Evolutionary conservation across 2,113 vertebrate genomes (phyloP), one percentile per base, ranked within the genome.

Genomic region (Noturus placidus): DNA sequence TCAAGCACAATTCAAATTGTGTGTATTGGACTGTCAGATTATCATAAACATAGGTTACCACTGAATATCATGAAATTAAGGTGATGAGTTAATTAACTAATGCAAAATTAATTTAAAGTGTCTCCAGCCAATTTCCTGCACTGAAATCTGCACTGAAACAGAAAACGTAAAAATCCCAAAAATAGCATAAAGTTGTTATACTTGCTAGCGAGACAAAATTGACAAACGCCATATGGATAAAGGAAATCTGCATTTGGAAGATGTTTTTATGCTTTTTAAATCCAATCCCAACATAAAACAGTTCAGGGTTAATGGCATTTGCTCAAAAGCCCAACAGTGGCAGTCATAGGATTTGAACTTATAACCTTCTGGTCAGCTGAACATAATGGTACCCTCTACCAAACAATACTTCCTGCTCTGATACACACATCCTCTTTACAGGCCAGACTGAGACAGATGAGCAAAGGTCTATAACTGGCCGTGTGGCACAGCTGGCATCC

Each of bases 401-500:
- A 82, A 61, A 25, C 22, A 9, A 38, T 38, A 56, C 33, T 61
- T 61, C 79, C 56, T 61, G 33, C 22, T 38, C 79, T 61, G 79
- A 25, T 82, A 82, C 33, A 42, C 22, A 5, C 79, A 42, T 82
- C 30, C 56, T 38, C 79, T 61, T 82, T 61, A 82, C 35, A 61
- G 19, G 33, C 56, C 19, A 82, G 79, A 82, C 79, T 61, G 79
- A 82, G 79, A 82, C 79, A 38, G 57, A 82, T 82, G 57, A 82
- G 79, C 79, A 82, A 61, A 22, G 35, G 56, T 38, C 79, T 82
- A 82, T 61, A 82, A 82, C 56, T 82, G 57, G 79, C 79, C 25
- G 35, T 82, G 56, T 84, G 61, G 82, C 65, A 84, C n/a, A 69
- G 56, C 82, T 84, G 82, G 63, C 82, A 84, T 67, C 46, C 42